These are phyloP conservation scores for Clupea harengus DNA, from an alignment of 2,113 vertebrate species.

Conservation along the genomic window DNA sequence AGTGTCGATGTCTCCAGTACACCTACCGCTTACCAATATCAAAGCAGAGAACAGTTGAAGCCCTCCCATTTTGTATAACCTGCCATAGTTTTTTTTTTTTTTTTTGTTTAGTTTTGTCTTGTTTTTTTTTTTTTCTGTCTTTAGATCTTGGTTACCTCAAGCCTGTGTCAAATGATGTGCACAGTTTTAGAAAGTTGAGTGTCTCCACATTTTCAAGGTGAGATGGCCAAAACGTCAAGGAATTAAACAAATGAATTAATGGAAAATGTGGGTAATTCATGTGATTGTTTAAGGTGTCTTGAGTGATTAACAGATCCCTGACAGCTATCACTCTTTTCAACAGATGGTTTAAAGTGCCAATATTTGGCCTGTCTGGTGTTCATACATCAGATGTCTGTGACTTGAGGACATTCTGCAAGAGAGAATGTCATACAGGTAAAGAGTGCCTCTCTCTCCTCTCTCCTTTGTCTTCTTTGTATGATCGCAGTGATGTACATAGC, in stretches of 20 bases:
- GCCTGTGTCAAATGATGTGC: background rate
- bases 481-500: background rate
- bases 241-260: background rate
- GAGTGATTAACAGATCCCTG: background rate
- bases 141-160: background rate
- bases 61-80: too few species aligned
- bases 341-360: background rate
- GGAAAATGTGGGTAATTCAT: too few species aligned
- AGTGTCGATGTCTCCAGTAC: too few species aligned
- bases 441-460: background rate
- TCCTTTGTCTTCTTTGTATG: background rate
- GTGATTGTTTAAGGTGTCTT: too few species aligned
- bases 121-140: background rate
- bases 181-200: background rate
- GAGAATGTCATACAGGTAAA: background rate
- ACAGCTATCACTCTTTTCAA: background rate
- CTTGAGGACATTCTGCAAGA: background rate
- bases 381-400: background rate
- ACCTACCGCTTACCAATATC: too few species aligned
- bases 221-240: background rate
- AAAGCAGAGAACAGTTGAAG: too few species aligned
- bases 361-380: background rate
- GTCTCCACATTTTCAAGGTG: background rate
- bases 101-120: background rate
- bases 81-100: background rate